Conservation (phyloP, 2,113 vertebrate genomes). For the Isurus oxyrinchus region DNA sequence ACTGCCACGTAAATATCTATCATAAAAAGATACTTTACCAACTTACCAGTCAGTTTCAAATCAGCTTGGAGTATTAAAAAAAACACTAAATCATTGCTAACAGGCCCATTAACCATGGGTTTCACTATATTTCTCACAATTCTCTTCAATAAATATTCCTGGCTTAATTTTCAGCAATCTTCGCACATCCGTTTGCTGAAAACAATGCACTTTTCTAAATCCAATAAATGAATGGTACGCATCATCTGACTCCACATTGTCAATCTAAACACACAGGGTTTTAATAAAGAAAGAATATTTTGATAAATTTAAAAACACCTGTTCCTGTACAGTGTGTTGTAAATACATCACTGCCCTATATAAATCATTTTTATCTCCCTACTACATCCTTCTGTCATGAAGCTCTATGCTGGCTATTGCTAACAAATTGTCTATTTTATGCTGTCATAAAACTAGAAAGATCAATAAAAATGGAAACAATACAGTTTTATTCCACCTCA, state of each 20-base stretch:
- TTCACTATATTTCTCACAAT: background rate
- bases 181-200: background rate
- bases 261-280: background rate
- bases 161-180: background rate
- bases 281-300: background rate
- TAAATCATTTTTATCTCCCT: background rate
- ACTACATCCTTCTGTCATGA: background rate
- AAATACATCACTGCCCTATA: background rate
- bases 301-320: background rate
- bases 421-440: background rate
- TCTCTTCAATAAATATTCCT: background rate
- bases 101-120: background rate
- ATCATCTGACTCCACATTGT: background rate
- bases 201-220: background rate
- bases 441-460: background rate
- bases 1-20: background rate
- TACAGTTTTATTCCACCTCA: background rate
- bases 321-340: background rate
- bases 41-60: background rate
- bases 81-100: background rate
- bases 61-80: background rate
- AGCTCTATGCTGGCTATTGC: background rate
- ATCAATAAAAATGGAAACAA: conserved; percentile 11
- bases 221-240: background rate
- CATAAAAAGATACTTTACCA: background rate